phyloP scores from a whole-genome alignment of 1,140 invertebrate species.

The Wiebesia pumilae region DNA sequence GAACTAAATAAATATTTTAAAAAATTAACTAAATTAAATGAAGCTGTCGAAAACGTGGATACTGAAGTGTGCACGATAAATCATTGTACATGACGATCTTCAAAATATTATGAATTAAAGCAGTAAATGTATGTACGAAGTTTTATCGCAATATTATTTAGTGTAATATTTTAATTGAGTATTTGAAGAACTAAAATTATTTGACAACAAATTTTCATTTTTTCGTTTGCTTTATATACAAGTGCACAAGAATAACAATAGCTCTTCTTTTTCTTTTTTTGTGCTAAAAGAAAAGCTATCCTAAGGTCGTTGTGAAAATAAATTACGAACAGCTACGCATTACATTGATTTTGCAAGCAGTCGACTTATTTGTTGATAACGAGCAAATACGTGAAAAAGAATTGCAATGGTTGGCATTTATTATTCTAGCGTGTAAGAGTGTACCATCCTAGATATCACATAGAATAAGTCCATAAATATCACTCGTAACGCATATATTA shows the following conservation, averaged over 20 bases:
- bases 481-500: background rate
- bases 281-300: background rate
- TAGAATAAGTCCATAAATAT: conserved; percentile 32
- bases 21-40: too few species aligned
- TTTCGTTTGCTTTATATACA: too few species aligned
- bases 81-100: too few species aligned
- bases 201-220: background rate
- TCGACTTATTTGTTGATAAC: conserved; percentile 51
- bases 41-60: too few species aligned
- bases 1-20: too few species aligned
- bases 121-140: too few species aligned
- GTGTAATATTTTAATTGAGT: background rate
- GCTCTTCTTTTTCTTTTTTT: too few species aligned
- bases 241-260: too few species aligned
- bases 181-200: background rate
- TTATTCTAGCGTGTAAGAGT: conserved; percentile 16
- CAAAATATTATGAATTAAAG: too few species aligned
- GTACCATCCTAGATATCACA: conserved; percentile 12
- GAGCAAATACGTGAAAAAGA: background rate
- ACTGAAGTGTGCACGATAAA: too few species aligned
- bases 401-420: conserved; percentile 32
- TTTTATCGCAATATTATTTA: background rate
- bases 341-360: conserved; percentile 53
- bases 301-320: background rate
- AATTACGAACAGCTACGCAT: conserved; percentile 61